Evolutionary conservation across 64 coral and sea anemone species (phyloP), one percentile per base, ranked within the genome.

Genomic region (Anthopleura sola): DNA sequence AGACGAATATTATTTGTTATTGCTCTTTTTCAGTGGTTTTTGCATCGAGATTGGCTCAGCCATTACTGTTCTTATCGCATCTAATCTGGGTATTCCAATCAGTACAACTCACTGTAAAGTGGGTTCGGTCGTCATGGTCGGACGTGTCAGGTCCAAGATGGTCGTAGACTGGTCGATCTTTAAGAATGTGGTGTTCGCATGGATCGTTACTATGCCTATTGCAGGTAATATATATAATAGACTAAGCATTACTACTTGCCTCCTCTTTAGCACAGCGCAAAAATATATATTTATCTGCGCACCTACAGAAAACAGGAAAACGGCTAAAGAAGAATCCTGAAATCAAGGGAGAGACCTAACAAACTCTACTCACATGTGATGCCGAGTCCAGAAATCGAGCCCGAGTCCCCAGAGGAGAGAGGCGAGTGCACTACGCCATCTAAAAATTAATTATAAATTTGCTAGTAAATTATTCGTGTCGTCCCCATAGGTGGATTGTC

Each of bases 51-150:
- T 97, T 88, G 95, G 95, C 24, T 93, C 91, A 66, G 95, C 91
- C 53, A 56, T 93, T 44, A 97, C 95, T 36, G 95, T 97, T 11
- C 78, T 97, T 34, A 18, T 85, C 16, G 95, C 95, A 11, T 97
- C 95, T 23, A 97, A 97, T 50, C 91, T 97, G 86, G 95, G 95
- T 11, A 97, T 97, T 91, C 95, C 95, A n/a, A 93, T 97, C 49
- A 97, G 95, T 40, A 97, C 95, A 2, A 97, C 95, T 1, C 95
- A 97, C 34, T 97, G 95, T 78, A 93, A 93, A 62, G 95, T 97
- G 13, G 95, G 95, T 4, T 93, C 95, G 20, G 91, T 97, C 38
- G 88, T 90, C 23, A 90, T 97, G 82, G 95, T 97, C 18, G 95
- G 95, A 10, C 85, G 91, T 17, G 91, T 93, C 31, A 84, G 95